Conservation (phyloP, 2,113 vertebrate species). For the Macaca fascicularis region T2T-MFA8v1.1 NC_088379.1:125246501-125247000, state of each 20-base stretch:
- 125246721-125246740: neutral
- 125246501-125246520: neutral
- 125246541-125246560: neutral
- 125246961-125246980: neutral
- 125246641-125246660: neutral
- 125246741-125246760: neutral
- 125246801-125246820: neutral
- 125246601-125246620: neutral
- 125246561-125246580: neutral
- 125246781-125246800: neutral
- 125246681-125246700: neutral
- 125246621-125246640: neutral
- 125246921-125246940: neutral
- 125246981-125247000: neutral
- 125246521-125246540: neutral
- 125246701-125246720: neutral
- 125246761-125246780: neutral
- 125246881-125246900: neutral
- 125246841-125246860: neutral
- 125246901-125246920: neutral
- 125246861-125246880: neutral
- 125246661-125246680: neutral
- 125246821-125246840: neutral
- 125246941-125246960: neutral
- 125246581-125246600: neutral